Conservation (phyloP, 1,140 invertebrate species). For the Chlorops oryzae region DNA sequence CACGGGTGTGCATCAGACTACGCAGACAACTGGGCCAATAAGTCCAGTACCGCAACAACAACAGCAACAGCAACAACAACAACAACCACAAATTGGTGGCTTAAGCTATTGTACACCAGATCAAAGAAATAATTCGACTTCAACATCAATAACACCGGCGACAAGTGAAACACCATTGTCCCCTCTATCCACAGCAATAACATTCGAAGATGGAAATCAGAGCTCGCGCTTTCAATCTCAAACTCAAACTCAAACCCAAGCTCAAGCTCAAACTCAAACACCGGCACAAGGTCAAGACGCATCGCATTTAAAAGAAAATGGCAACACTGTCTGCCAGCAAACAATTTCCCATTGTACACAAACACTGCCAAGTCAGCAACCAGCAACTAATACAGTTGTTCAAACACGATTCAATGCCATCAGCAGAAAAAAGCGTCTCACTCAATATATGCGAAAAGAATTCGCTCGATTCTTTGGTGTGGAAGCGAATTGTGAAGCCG, state of each 20-base stretch:
- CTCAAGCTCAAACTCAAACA: no score
- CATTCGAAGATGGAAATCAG: no score
- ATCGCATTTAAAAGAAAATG: no score
- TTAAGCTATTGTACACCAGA: no score
- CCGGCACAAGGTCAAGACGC: no score
- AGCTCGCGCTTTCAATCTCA: no score
- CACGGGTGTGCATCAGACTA: constrained; percentile 46
- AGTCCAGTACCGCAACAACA: constrained; percentile 33
- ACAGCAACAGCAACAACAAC: constrained; percentile 20
- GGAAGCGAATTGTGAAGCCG: constrained; percentile 57
- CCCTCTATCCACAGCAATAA: constrained; percentile 10
- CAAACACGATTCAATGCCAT: constrained; percentile 3
- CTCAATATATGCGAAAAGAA: constrained; percentile 60
- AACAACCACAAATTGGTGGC: no score
- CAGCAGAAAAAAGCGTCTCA: constrained; percentile 38
- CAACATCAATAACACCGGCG: constrained; percentile 12
- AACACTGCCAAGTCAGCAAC: constrained; percentile 4
- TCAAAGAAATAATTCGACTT: no score
- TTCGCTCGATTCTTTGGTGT: constrained; percentile 68
- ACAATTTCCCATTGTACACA: no score
- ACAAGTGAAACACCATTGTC: constrained; percentile 17
- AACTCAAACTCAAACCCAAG: no score
- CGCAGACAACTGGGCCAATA: constrained; percentile 46
- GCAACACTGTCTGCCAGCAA: no score
- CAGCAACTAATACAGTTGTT: constrained; percentile 3